Percentiles rank a stretch among this genome's conserved stretches.
phyloP scores from a whole-genome alignment of 1,140 invertebrate genomes.

The Ditylenchus dipsaci region DNA sequence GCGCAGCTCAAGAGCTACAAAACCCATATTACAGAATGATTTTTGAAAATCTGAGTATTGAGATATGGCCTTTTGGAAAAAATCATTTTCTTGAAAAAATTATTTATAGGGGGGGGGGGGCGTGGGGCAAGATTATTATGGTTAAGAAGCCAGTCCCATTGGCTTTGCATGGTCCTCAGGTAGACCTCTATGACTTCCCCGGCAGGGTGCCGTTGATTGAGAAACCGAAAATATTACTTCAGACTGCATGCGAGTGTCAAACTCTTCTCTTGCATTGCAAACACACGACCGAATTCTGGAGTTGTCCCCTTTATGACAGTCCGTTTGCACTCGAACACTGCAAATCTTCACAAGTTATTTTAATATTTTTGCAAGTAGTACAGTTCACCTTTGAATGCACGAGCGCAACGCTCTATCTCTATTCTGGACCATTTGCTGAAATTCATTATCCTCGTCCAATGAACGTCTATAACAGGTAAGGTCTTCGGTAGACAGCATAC shows the following conservation, averaged over 20 bases:
- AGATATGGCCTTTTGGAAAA: too few relatives aligned
- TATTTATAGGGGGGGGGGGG: too few relatives aligned
- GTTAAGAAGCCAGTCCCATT: too few relatives aligned
- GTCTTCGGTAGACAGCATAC: slow-evolving; percentile 26
- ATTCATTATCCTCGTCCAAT: slow-evolving; percentile 39
- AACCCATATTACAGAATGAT: too few relatives aligned
- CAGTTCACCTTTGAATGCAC: slow-evolving; percentile 41
- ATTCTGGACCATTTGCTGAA: slow-evolving; percentile 33
- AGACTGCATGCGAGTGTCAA: slow-evolving; percentile 40
- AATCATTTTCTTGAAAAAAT: too few relatives aligned
- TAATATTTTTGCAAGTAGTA: too few relatives aligned
- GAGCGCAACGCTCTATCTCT: slow-evolving; percentile 28
- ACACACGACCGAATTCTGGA: slow-evolving; percentile 34
- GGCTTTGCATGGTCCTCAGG: too few relatives aligned
- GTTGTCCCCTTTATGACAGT: slow-evolving; percentile 18
- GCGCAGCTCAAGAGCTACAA: too few relatives aligned
- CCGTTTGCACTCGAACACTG: slow-evolving; percentile 37
- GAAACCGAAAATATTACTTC: neutral
- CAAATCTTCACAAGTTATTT: too few relatives aligned
- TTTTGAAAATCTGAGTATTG: too few relatives aligned
- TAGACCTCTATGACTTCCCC: too few relatives aligned
- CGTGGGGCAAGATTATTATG: too few relatives aligned
- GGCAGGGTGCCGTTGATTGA: neutral
- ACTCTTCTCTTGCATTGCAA: slow-evolving; percentile 41
- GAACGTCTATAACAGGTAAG: slow-evolving; percentile 29